Evolutionary conservation across 2,797 vertebrate genomes (phyloP).

Genomic region (Clarias laeviceps): DNA sequence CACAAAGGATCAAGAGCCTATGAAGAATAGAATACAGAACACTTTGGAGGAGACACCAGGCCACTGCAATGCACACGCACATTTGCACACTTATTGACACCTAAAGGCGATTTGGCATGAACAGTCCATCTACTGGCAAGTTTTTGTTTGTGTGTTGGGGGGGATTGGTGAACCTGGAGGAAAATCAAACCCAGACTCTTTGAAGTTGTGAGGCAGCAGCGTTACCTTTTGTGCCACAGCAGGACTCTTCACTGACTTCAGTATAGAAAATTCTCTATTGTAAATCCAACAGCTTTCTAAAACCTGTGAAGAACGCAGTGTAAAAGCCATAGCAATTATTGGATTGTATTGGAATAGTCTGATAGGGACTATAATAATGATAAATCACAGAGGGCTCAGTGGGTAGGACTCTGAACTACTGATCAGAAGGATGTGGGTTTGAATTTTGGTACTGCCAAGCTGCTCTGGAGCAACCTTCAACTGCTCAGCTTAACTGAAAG

Average conservation of each 20-base stretch:
- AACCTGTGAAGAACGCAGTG: not conserved
- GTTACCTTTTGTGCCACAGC: not conserved
- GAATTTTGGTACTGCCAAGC: not conserved
- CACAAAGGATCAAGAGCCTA: not conserved
- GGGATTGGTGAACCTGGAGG: not conserved
- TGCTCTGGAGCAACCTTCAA: not conserved
- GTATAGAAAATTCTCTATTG: too few species aligned
- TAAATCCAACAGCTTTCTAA: not conserved
- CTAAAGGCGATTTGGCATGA: not conserved
- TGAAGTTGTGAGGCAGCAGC: not conserved
- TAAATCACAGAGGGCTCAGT: not conserved
- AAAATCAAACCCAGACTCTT: not conserved
- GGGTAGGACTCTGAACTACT: not conserved
- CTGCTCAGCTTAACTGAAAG: not conserved
- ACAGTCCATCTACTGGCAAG: not conserved
- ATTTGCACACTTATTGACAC: not conserved
- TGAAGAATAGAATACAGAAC: not conserved
- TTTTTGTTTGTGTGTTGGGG: not conserved
- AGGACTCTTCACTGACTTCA: too few species aligned
- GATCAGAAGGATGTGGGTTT: not conserved
- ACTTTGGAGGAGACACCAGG: not conserved
- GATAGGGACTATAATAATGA: not conserved
- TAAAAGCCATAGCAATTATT: not conserved
- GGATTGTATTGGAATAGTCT: not conserved
- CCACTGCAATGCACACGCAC: not conserved